A percentile compares a stretch with the other conserved stretches of the same genome.
Evolutionary conservation across 2,888 invertebrate genomes (phyloP).

Genomic region (Stenoptilia bipunctidactyla): DNA sequence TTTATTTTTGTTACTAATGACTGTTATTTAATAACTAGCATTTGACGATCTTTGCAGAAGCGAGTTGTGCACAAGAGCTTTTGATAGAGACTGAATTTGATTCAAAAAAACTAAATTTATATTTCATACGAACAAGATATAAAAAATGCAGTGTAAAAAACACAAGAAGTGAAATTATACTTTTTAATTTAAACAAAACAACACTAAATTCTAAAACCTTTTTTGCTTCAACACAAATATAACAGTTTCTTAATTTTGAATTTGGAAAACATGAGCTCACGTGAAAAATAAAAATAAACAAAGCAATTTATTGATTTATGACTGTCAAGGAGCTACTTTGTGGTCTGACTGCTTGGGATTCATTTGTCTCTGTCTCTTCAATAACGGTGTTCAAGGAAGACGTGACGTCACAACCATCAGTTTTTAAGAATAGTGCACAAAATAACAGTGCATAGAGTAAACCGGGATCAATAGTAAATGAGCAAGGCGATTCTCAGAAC

Average conservation of each 20-base stretch:
- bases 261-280: no score
- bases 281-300: no score
- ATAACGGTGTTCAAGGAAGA: conserved; percentile 41
- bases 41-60: no score
- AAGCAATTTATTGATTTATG: conserved; percentile 30
- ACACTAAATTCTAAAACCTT: no score
- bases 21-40: no score
- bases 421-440: conserved; percentile 53
- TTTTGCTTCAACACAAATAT: no score
- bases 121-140: not conserved
- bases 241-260: no score
- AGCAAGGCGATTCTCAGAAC: conserved; percentile 42
- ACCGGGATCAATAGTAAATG: conserved; percentile 53
- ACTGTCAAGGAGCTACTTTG: conserved; percentile 44
- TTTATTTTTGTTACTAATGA: no score
- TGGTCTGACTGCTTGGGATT: conserved; percentile 37
- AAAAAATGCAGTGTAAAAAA: not conserved
- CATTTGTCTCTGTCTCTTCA: conserved; percentile 50
- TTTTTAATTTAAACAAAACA: no score
- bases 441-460: conserved; percentile 62
- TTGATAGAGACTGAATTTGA: no score
- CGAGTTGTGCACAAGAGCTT: no score
- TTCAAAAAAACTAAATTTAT: conserved; percentile 1
- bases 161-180: not conserved
- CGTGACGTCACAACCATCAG: conserved; percentile 51